These are phyloP conservation scores for Emydura subglobosa DNA, from an alignment of 2,113 vertebrate species.

Conservation along the genomic window DNA sequence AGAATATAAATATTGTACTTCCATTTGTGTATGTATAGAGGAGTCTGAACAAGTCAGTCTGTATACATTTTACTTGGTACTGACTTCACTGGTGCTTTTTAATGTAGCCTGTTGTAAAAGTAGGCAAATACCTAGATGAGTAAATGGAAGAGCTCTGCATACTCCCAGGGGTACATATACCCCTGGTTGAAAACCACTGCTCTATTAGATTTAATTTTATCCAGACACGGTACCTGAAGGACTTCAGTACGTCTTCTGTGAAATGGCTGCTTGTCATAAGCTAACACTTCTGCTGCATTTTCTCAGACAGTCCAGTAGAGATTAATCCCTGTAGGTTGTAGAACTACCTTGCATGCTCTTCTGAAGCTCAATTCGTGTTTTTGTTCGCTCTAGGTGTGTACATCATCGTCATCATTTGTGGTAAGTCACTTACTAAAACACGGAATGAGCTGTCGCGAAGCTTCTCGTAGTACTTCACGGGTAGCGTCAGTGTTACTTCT, in stretches of 20 bases:
- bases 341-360: background rate
- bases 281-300: background rate
- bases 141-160: too few species aligned
- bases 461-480: background rate
- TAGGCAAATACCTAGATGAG: too few species aligned
- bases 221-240: background rate
- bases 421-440: slow-evolving; percentile 38
- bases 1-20: too few species aligned
- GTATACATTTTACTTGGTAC: too few species aligned
- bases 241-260: too few species aligned
- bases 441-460: accelerated
- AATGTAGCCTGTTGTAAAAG: too few species aligned
- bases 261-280: background rate
- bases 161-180: too few species aligned
- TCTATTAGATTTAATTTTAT: background rate
- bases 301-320: background rate
- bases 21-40: too few species aligned
- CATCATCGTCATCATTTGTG: slow-evolving; percentile 21
- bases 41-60: too few species aligned
- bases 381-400: slow-evolving; percentile 28
- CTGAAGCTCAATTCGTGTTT: slow-evolving; percentile 26
- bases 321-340: background rate
- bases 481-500: background rate
- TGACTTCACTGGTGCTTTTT: too few species aligned
- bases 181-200: too few species aligned